Percentiles rank a stretch among this genome's conserved stretches.
Evolutionary conservation across 2,888 invertebrate genomes (phyloP).

Genomic region (Megaustenia siamemsis): DNA sequence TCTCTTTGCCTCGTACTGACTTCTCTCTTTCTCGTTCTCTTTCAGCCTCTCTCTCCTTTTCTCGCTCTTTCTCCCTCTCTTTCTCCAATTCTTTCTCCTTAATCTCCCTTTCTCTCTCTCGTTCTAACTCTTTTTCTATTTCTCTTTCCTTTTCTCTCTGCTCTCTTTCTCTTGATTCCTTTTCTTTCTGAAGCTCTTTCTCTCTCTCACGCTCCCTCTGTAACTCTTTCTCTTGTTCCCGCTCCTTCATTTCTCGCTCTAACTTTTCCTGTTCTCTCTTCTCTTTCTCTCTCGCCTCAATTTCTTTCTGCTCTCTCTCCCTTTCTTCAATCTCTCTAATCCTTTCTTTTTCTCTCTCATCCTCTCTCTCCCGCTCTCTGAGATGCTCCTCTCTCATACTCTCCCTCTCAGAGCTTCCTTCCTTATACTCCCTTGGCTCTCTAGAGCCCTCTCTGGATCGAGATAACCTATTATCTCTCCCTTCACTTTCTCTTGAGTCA

Average conservation of each 20-base stretch:
- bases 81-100: conserved; percentile 42
- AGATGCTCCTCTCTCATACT: conserved; percentile 43
- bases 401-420: conserved; percentile 48
- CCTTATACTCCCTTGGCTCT: conserved; percentile 59
- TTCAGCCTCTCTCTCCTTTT: conserved; percentile 47
- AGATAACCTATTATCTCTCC: conserved; percentile 55
- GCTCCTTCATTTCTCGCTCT: conserved; percentile 36
- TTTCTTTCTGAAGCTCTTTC: conserved; percentile 54
- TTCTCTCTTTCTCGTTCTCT: conserved; percentile 49
- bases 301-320: conserved; percentile 49
- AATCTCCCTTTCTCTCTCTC: conserved; percentile 46
- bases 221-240: conserved; percentile 54
- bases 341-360: conserved; percentile 37
- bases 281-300: conserved; percentile 53
- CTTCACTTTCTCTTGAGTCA: conserved; percentile 62
- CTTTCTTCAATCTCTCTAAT: conserved; percentile 59
- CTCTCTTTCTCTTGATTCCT: conserved; percentile 52
- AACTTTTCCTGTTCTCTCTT: conserved; percentile 52
- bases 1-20: conserved; percentile 14
- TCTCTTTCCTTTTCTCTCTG: conserved; percentile 49
- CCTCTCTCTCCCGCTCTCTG: conserved; percentile 46
- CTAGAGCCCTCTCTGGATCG: conserved; percentile 61
- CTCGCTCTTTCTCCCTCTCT: conserved; percentile 50
- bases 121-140: conserved; percentile 41
- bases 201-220: conserved; percentile 50